A percentile compares a stretch with the other conserved stretches of the same genome.
Conservation (phyloP, 2,888 invertebrate genomes). For the Carcina quercana region DNA sequence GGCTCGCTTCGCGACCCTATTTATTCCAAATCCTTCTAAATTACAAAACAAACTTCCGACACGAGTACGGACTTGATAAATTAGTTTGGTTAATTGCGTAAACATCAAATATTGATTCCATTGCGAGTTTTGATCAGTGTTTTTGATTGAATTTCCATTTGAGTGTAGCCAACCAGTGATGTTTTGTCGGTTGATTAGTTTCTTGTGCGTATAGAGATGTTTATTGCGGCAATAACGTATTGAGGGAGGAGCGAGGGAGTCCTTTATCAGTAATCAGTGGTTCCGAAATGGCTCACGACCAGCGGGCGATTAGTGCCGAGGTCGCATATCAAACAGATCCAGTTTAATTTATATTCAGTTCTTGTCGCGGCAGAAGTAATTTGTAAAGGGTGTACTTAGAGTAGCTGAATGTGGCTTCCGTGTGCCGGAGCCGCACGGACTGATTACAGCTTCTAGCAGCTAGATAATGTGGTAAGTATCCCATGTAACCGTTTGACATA, state of each 20-base stretch:
- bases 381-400: slow-evolving; percentile 23
- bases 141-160: slow-evolving; percentile 4
- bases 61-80: too few species aligned
- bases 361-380: slow-evolving; percentile 20
- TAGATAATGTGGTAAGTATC: slow-evolving; percentile 10
- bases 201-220: slow-evolving; percentile 8
- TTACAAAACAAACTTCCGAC: too few species aligned
- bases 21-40: too few species aligned
- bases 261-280: slow-evolving; percentile 16
- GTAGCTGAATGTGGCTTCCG: slow-evolving; percentile 15
- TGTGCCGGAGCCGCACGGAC: slow-evolving; percentile 13
- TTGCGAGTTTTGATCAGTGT: too few species aligned
- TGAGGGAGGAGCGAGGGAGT: too few species aligned
- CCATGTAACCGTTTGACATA: slow-evolving; percentile 35
- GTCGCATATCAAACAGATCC: slow-evolving; percentile 18
- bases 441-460: slow-evolving; percentile 11
- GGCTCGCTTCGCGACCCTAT: too few species aligned
- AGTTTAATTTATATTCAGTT: slow-evolving; percentile 24
- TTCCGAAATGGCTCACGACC: slow-evolving; percentile 15
- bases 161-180: slow-evolving; percentile 12
- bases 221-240: slow-evolving; percentile 15
- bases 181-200: slow-evolving; percentile 16
- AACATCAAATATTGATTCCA: too few species aligned
- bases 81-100: too few species aligned
- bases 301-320: slow-evolving; percentile 15